phyloP scores from a whole-genome alignment of 2,888 invertebrate genomes.

The Melieria omissa region DNA sequence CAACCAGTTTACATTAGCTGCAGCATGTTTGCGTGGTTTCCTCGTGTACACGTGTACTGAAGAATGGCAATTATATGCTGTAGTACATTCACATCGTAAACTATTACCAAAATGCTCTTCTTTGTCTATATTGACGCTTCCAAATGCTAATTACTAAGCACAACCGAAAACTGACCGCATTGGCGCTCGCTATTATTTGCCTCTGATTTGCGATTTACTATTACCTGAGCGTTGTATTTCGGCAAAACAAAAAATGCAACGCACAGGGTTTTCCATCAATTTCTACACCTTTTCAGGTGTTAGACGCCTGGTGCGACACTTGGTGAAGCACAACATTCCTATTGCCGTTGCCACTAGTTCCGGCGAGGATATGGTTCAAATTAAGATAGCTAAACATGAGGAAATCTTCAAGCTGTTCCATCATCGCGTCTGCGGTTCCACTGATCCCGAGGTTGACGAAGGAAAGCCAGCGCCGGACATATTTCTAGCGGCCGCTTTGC shows the following conservation, averaged over 20 bases:
- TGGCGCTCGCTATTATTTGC: constrained; percentile 41
- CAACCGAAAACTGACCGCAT: neutral
- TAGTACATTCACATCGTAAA: too few species aligned
- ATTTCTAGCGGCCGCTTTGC: constrained; percentile 79
- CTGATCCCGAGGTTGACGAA: constrained; percentile 82
- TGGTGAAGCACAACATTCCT: constrained; percentile 79
- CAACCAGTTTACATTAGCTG: too few species aligned
- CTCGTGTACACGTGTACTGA: too few species aligned
- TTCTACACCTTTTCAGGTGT: constrained; percentile 70
- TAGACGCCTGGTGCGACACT: constrained; percentile 79
- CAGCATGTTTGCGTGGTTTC: too few species aligned
- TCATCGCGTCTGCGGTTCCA: constrained; percentile 82
- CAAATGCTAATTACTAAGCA: too few species aligned
- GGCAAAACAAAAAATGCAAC: too few species aligned
- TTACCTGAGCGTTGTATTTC: neutral
- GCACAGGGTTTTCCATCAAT: too few species aligned
- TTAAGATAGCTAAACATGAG: constrained; percentile 75
- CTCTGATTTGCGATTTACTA: constrained; percentile 40
- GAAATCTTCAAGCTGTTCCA: constrained; percentile 77
- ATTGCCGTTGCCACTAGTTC: constrained; percentile 92
- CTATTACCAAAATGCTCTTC: too few species aligned
- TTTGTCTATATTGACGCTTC: too few species aligned
- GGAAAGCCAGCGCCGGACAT: constrained; percentile 94
- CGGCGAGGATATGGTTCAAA: constrained; percentile 75
- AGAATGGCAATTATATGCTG: too few species aligned